phyloP scores from a whole-genome alignment of 2,113 vertebrate species.

The Symphodus melops region DNA sequence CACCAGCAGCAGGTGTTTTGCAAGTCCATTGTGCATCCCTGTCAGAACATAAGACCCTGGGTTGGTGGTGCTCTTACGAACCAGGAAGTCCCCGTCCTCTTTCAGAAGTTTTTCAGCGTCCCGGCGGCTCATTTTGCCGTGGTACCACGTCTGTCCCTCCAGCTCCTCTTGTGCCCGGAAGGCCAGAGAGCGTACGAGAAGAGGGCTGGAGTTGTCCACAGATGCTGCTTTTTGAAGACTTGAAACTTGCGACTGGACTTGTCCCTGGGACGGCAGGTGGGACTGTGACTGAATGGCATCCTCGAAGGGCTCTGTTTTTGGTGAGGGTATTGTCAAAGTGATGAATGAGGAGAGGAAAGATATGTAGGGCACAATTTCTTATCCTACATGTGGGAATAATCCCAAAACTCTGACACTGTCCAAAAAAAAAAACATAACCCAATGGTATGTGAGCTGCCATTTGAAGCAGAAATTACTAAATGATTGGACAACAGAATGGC shows the following conservation, averaged over 20 bases:
- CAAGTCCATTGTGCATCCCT: slow-evolving; percentile 93
- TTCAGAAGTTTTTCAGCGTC: slow-evolving; percentile 92
- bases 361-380: not conserved
- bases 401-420: not conserved
- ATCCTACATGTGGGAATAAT: not conserved
- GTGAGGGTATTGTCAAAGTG: slow-evolving; percentile 1
- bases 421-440: too few relatives aligned
- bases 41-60: slow-evolving; percentile 95
- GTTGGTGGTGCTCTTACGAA: slow-evolving; percentile 95
- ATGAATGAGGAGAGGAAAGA: slow-evolving; percentile 13
- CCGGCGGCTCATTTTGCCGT: slow-evolving; percentile 94
- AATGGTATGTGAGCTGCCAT: too few relatives aligned
- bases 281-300: slow-evolving; percentile 91
- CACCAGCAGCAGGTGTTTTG: slow-evolving; percentile 95
- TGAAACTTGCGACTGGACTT: slow-evolving; percentile 79
- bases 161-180: slow-evolving; percentile 86
- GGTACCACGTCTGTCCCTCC: slow-evolving; percentile 91
- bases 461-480: too few relatives aligned
- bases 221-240: slow-evolving; percentile 86
- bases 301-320: slow-evolving; percentile 91
- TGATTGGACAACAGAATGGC: too few relatives aligned
- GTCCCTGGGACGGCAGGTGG: slow-evolving; percentile 48
- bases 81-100: slow-evolving; percentile 94
- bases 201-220: slow-evolving; percentile 87
- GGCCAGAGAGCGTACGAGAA: slow-evolving; percentile 83